Evolutionary conservation across 2,113 vertebrate species (phyloP).

Genomic region (Grammomys surdaster): DNA sequence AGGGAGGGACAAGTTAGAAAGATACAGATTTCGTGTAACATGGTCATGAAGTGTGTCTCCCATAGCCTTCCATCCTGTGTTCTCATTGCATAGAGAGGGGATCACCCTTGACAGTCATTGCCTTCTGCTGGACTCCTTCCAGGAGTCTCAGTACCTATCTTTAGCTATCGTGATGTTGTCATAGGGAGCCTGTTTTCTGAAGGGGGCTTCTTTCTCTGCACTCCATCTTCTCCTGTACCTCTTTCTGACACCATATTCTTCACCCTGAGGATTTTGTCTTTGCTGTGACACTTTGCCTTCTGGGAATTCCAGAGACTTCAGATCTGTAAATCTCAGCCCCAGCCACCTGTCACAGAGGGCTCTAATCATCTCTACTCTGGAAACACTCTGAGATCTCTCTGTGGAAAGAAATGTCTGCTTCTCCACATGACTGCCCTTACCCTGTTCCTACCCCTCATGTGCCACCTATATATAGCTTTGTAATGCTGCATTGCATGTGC

Average conservation of each 20-base stretch:
- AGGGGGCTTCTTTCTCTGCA: not conserved
- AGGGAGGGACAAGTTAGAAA: not conserved
- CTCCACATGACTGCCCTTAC: not conserved
- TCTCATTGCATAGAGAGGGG: not conserved
- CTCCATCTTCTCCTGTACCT: not conserved
- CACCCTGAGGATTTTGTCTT: not conserved
- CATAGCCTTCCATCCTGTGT: not conserved
- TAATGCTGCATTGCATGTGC: not conserved
- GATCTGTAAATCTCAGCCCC: not conserved
- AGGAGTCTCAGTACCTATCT: not conserved
- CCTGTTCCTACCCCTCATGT: not conserved
- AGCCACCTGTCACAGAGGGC: not conserved
- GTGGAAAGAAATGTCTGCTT: not conserved
- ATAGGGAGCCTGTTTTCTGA: not conserved
- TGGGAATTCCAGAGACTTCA: not conserved
- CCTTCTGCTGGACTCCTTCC: not conserved
- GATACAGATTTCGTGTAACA: not conserved
- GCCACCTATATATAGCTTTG: not conserved
- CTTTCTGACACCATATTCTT: not conserved
- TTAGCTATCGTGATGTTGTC: not conserved
- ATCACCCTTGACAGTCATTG: not conserved
- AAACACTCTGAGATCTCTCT: not conserved
- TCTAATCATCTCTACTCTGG: not conserved
- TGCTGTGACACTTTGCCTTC: not conserved
- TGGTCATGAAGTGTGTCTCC: not conserved